phyloP scores from a whole-genome alignment of 2,888 invertebrate species.

The Tipula helvola region DNA sequence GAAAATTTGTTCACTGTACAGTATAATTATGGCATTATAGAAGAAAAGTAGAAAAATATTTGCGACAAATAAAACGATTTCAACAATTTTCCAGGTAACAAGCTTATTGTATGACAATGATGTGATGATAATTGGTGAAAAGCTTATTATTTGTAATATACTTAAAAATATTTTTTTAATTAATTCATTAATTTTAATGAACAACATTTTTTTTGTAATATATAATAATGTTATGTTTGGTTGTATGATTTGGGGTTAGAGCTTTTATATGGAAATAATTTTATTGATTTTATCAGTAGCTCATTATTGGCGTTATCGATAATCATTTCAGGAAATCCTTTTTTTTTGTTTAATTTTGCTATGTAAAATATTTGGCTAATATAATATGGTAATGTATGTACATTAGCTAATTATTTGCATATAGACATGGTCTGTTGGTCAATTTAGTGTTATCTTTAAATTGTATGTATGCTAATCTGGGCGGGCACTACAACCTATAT shows the following conservation, averaged over 20 bases:
- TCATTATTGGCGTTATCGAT: background rate
- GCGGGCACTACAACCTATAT: too few species aligned
- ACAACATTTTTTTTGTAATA: background rate
- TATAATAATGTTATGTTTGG: background rate
- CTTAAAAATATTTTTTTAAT: background rate
- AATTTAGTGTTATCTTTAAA: background rate
- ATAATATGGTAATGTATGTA: background rate
- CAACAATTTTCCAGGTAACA: background rate
- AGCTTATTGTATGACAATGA: background rate
- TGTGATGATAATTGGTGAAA: background rate
- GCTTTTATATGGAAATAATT: background rate
- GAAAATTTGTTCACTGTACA: background rate
- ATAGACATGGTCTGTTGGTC: background rate
- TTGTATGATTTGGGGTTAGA: background rate
- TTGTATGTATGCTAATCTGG: background rate
- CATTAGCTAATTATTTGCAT: background rate
- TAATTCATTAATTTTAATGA: background rate
- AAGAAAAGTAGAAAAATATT: background rate
- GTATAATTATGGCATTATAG: background rate
- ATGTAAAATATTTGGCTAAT: background rate
- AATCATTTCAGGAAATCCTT: background rate
- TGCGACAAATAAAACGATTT: background rate
- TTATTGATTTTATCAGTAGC: background rate
- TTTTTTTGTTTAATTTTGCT: background rate
- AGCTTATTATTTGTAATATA: slow-evolving; percentile 4